These are phyloP conservation scores for Acrobasis consociella DNA, from an alignment of 2,888 invertebrate genomes.

Conservation along the genomic window DNA sequence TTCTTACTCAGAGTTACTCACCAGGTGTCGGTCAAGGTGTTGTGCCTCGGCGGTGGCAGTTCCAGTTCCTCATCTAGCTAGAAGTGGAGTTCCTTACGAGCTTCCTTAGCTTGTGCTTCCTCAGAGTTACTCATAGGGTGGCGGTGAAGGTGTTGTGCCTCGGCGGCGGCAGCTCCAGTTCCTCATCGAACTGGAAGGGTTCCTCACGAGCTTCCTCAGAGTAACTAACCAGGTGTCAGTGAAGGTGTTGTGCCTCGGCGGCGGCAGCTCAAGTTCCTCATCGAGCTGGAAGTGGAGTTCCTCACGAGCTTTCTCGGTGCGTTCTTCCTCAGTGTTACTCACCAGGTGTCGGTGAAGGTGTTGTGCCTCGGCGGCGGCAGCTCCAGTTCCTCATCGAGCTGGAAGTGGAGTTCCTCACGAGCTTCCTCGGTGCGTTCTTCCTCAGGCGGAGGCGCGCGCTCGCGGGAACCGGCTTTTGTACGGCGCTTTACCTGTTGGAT, in stretches of 20 bases:
- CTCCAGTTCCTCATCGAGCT: slow-evolving; percentile 98
- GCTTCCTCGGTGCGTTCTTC: slow-evolving; percentile 48
- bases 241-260: slow-evolving; percentile 91
- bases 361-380: slow-evolving; percentile 91
- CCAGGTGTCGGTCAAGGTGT: too few relatives aligned
- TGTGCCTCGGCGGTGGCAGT: too few relatives aligned
- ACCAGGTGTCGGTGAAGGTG: slow-evolving; percentile 88
- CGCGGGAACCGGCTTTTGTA: slow-evolving; percentile 81
- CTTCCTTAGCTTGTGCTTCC: too few relatives aligned
- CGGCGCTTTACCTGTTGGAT: slow-evolving; percentile 81
- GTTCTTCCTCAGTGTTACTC: slow-evolving; percentile 36
- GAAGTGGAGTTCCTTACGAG: too few relatives aligned
- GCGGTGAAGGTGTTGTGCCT: too few relatives aligned
- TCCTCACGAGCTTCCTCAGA: slow-evolving; percentile 84
- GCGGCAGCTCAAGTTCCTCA: slow-evolving; percentile 94
- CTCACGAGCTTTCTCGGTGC: slow-evolving; percentile 77
- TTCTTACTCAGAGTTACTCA: too few relatives aligned
- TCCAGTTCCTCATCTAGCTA: too few relatives aligned
- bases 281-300: slow-evolving; percentile 98
- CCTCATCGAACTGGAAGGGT: slow-evolving; percentile 90
- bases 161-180: too few relatives aligned
- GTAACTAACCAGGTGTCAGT: slow-evolving; percentile 84
- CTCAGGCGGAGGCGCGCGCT: slow-evolving; percentile 45
- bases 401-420: slow-evolving; percentile 95
- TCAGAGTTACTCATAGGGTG: too few relatives aligned